Percentiles rank a stretch among this genome's conserved stretches.
Evolutionary conservation across 2,113 vertebrate species (phyloP).

Genomic region (Myocastor coypus): DNA sequence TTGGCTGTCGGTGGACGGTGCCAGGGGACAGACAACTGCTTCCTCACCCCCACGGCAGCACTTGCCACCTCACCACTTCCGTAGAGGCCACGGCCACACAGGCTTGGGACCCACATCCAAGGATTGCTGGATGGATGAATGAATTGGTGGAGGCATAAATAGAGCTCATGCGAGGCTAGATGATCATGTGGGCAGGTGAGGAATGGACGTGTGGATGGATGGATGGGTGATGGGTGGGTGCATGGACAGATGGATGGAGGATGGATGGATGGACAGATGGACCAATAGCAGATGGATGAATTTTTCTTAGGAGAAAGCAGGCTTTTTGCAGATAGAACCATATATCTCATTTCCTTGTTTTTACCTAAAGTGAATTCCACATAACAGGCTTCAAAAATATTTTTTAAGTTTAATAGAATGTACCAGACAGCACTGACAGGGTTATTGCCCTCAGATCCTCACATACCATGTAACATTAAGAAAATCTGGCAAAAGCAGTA

Average conservation of each 20-base stretch:
- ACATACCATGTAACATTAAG: not conserved
- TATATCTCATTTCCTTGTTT: conserved; percentile 49
- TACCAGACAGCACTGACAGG: conserved; percentile 21
- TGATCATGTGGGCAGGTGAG: not conserved
- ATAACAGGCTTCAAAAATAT: conserved; percentile 26
- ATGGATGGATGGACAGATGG: not conserved
- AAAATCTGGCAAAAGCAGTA: not conserved
- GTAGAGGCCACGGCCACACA: not conserved
- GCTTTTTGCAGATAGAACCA: not conserved
- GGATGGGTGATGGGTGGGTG: not conserved
- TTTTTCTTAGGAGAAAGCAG: not conserved
- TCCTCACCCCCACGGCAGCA: not conserved
- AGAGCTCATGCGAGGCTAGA: not conserved
- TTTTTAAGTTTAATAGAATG: not conserved
- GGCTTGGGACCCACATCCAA: not conserved
- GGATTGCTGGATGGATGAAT: not conserved
- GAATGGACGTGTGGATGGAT: not conserved
- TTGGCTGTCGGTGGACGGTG: not conserved
- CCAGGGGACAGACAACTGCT: no score
- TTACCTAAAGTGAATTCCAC: conserved; percentile 20
- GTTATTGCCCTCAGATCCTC: not conserved
- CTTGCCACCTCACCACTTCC: not conserved
- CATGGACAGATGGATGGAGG: not conserved
- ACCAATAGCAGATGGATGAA: not conserved
- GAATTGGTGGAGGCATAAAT: not conserved